Percentiles rank a stretch among this genome's conserved stretches.
These are phyloP conservation scores for Corvus hawaiiensis DNA, from an alignment of 2,113 vertebrate species.

Conservation along the genomic window DNA sequence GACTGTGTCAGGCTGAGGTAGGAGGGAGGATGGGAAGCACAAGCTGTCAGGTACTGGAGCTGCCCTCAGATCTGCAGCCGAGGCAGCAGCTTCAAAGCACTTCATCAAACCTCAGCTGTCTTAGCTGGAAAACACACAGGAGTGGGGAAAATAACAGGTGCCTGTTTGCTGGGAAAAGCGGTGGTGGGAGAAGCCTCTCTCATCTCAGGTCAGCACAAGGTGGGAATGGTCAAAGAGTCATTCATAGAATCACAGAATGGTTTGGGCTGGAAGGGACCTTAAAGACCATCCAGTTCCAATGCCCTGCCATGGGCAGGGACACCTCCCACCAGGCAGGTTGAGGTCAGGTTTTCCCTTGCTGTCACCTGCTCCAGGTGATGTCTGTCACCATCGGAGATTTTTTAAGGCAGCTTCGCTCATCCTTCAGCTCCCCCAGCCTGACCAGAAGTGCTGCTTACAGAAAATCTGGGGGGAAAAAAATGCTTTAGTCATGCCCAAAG, in stretches of 20 bases:
- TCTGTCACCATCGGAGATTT: background rate
- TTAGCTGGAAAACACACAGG: background rate
- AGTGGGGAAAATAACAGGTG: background rate
- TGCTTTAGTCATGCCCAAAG: background rate
- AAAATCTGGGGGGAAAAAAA: background rate
- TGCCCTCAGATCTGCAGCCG: background rate
- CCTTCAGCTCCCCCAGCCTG: background rate
- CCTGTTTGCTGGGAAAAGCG: background rate
- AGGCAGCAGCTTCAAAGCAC: background rate
- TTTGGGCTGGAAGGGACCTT: background rate
- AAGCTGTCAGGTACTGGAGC: background rate
- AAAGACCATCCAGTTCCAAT: background rate
- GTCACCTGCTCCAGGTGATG: background rate
- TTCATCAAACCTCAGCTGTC: background rate
- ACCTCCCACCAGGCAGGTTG: background rate
- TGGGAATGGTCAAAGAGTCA: background rate
- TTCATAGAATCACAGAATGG: too few relatives aligned
- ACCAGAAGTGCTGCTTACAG: background rate
- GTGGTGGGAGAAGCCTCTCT: background rate
- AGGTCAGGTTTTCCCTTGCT: background rate
- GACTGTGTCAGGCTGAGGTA: background rate
- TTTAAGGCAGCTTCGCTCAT: rapidly evolving
- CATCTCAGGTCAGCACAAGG: background rate
- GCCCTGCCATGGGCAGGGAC: background rate
- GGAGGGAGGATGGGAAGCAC: background rate